Percentiles rank a stretch among this genome's conserved stretches.
phyloP scores from a whole-genome alignment of 2,797 vertebrate genomes.

The Gambusia yucatana region DNA sequence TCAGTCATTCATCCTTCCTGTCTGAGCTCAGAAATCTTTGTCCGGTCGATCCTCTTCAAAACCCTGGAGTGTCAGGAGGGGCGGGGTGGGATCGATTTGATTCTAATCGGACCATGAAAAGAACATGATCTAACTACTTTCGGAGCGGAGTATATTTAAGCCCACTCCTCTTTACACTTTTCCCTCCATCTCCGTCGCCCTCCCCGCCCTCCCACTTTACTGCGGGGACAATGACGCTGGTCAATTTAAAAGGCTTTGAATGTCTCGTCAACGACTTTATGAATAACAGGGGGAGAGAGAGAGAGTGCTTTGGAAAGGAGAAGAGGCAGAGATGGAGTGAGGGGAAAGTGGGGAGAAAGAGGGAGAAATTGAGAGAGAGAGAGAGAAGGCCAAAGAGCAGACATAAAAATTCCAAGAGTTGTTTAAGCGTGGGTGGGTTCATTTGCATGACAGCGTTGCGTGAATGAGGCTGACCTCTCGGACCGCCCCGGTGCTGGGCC shows the following conservation, averaged over 20 bases:
- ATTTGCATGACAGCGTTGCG: constrained; percentile 97
- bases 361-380: constrained; percentile 46
- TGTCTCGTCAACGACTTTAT: constrained; percentile 99
- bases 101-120: constrained; percentile 99
- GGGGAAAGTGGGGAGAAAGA: constrained; percentile 46
- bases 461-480: constrained; percentile 97
- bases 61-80: constrained; percentile 90
- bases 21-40: constrained; percentile 92
- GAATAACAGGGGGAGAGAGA: constrained; percentile 78
- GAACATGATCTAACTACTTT: constrained; percentile 99
- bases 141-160: constrained; percentile 98
- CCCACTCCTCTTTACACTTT: constrained; percentile 86
- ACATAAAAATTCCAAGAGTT: constrained; percentile 99
- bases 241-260: constrained; percentile 99
- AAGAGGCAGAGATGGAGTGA: constrained; percentile 58
- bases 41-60: constrained; percentile 93
- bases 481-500: constrained; percentile 95
- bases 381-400: constrained; percentile 88
- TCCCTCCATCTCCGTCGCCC: constrained; percentile 74
- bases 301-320: constrained; percentile 82
- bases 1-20: constrained; percentile 89
- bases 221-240: constrained; percentile 91
- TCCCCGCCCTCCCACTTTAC: constrained; percentile 62
- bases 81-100: constrained; percentile 98
- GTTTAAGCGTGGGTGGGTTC: constrained; percentile 95